These are phyloP conservation scores for Erebia aethiops DNA, from an alignment of 2,888 invertebrate genomes.

Conservation along the genomic window DNA sequence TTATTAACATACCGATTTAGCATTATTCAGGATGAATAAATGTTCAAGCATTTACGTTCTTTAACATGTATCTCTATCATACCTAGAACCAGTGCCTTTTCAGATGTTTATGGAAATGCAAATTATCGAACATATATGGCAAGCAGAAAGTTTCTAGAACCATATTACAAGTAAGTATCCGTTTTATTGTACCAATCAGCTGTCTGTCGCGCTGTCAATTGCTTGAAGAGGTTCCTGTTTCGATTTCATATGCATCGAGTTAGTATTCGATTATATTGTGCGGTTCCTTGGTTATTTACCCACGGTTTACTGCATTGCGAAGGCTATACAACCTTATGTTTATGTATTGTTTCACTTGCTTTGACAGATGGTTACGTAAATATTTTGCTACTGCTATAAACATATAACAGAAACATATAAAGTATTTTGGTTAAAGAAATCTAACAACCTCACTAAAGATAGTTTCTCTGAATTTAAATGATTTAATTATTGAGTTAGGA, in stretches of 20 bases:
- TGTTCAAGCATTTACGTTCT: too few relatives aligned
- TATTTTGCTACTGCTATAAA: background rate
- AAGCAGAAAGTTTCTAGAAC: slow-evolving; percentile 13
- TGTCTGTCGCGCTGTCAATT: slow-evolving; percentile 16
- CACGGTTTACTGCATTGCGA: background rate
- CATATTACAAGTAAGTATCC: slow-evolving; percentile 11
- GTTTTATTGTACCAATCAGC: background rate
- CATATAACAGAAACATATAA: too few relatives aligned
- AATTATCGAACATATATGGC: slow-evolving; percentile 3
- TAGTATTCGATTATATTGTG: slow-evolving; percentile 8
- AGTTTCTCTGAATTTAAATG: too few relatives aligned
- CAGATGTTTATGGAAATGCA: slow-evolving; percentile 7
- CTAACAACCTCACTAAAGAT: too few relatives aligned
- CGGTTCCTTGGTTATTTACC: background rate
- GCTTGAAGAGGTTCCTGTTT: slow-evolving; percentile 15
- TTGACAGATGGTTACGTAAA: background rate
- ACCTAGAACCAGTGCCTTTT: background rate
- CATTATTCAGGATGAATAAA: too few relatives aligned
- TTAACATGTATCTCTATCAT: background rate
- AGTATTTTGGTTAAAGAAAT: too few relatives aligned
- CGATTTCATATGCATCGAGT: slow-evolving; percentile 18
- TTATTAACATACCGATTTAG: too few relatives aligned
- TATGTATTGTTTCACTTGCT: background rate
- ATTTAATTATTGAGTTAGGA: too few relatives aligned
- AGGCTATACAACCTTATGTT: background rate